phyloP scores from a whole-genome alignment of 1,140 invertebrate genomes.

The Eulimnadia texana region DNA sequence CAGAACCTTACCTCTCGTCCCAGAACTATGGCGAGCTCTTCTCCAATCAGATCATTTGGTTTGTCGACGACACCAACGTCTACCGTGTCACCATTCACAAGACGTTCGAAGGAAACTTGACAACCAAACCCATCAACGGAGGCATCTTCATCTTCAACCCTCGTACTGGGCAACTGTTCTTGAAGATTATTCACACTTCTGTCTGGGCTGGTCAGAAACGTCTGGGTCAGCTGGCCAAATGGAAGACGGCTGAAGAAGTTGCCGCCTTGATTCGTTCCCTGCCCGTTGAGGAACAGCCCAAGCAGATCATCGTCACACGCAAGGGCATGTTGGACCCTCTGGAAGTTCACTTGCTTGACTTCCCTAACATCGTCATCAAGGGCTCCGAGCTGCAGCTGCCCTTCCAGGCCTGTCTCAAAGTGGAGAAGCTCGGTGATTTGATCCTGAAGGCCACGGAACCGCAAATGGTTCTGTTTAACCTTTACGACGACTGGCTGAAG shows the following conservation, averaged over 20 bases:
- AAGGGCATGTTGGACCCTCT: conserved; percentile 99
- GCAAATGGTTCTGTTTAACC: conserved; percentile 98
- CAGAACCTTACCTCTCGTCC: conserved; percentile 94
- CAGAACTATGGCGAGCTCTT: conserved; percentile 99
- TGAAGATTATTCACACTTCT: conserved; percentile 99
- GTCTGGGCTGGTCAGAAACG: conserved; percentile 97
- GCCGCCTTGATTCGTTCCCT: conserved; percentile 95
- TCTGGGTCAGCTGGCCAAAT: conserved; percentile 88
- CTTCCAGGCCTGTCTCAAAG: conserved; percentile 97
- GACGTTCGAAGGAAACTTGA: conserved; percentile 98
- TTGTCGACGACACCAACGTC: conserved; percentile 98
- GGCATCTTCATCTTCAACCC: conserved; percentile 99
- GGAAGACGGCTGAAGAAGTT: conserved; percentile 99
- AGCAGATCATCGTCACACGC: conserved; percentile 98
- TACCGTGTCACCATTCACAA: conserved; percentile 99
- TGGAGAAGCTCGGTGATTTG: conserved; percentile 98
- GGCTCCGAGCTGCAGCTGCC: conserved; percentile 96
- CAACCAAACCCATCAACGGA: conserved; percentile 98
- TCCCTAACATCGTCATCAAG: conserved; percentile 99
- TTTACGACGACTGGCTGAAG: conserved; percentile 99
- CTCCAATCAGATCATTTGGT: conserved; percentile 99
- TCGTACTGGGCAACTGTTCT: conserved; percentile 94
- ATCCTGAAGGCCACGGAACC: conserved; percentile 99
- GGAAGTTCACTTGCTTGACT: conserved; percentile 94
- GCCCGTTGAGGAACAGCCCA: conserved; percentile 98